Evolutionary conservation across 2,888 invertebrate species (phyloP).

Genomic region (Aphidius colemani): DNA sequence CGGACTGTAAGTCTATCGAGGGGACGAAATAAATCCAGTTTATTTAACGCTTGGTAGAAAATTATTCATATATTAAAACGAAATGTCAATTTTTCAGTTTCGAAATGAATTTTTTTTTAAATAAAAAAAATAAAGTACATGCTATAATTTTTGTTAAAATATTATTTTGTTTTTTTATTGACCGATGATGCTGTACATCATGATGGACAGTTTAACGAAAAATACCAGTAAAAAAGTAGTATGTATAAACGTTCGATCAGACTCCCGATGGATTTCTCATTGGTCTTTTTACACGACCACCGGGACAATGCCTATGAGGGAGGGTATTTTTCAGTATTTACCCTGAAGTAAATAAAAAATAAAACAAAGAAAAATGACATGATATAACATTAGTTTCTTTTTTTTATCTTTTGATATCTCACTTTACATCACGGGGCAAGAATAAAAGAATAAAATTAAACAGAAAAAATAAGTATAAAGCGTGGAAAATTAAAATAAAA

Average conservation of each 20-base stretch:
- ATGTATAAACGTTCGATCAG: slow-evolving; percentile 35
- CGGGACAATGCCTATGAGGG: slow-evolving; percentile 10
- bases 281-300: slow-evolving; percentile 21
- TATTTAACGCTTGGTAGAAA: too few relatives aligned
- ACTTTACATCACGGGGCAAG: not conserved
- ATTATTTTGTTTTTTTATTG: too few relatives aligned
- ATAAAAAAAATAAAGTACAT: too few relatives aligned
- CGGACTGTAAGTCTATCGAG: too few relatives aligned
- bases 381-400: slow-evolving; percentile 18
- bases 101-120: too few relatives aligned
- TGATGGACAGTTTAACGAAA: slow-evolving; percentile 9
- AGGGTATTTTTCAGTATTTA: slow-evolving; percentile 32
- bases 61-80: too few relatives aligned
- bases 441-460: not conserved
- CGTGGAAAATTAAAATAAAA: too few relatives aligned
- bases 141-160: too few relatives aligned
- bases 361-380: slow-evolving; percentile 32
- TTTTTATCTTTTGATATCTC: not conserved
- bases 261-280: slow-evolving; percentile 29
- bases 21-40: too few relatives aligned
- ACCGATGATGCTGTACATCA: too few relatives aligned
- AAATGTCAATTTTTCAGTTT: too few relatives aligned
- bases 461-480: not conserved
- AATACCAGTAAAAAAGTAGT: slow-evolving; percentile 11
- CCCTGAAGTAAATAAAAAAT: not conserved